Evolutionary conservation across 2,888 invertebrate genomes (phyloP), one percentile per base, ranked within the genome.

Genomic region (Drosophila fungiperda): DNA sequence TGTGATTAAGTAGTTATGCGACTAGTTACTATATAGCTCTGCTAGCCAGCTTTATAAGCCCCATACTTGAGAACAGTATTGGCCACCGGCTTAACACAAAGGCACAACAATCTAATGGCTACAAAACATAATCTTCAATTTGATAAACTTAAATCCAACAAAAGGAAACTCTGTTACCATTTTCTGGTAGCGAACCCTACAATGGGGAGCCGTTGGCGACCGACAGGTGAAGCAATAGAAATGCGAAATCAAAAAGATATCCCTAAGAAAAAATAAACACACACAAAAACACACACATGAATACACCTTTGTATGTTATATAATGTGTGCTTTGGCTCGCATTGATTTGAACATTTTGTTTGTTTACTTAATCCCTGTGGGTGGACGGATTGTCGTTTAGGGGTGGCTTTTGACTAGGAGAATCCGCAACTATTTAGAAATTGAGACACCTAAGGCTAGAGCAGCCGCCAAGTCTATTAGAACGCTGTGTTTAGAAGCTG

Each of bases 371-470:
- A 67, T 53, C 12, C 12, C 15, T 20, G 12, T 20, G 42, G 26
- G 3, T 49, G 36, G 9, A 29, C 26, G 26, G 32, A 8, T 53
- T 33, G 40, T 15, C 2, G 57, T 35, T 40, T 12, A 15, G 15
- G 29, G 1, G n/a, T 54, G 38, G 7, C 26, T 63, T 52, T 17
- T 20, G 23, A 32, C 36, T 23, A 42, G 52, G 60, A 45, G 32
- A 58, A 61, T 62, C 68, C 77, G 68, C 77, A 83, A 85, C 87
- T 85, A 83, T 84, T 85, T 84, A 68, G 73, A 81, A 87, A 82
- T 87, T 84, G 80, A 85, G 87, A 87, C 87, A 85, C 83, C 79
- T 81, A 87, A 66, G 84, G 81, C 78, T 59, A 61, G 61, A 69
- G 62, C 48, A 67, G 52, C 54, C 64, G 71, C 64, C 73, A 65